Evolutionary conservation across 2,113 vertebrate genomes (phyloP).

Genomic region (Chascanopsetta lugubris): DNA sequence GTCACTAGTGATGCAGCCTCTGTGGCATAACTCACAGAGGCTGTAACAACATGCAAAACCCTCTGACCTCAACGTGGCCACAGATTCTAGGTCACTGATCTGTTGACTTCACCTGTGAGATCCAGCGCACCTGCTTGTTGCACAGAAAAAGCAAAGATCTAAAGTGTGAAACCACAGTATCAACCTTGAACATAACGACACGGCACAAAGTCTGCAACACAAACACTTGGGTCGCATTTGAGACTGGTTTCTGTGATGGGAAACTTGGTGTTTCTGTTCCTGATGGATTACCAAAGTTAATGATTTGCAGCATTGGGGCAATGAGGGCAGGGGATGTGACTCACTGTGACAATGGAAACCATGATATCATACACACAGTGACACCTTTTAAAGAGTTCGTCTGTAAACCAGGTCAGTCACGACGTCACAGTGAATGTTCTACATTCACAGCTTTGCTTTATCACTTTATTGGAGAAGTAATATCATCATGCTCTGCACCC

Average conservation of each 20-base stretch:
- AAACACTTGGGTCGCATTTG: not conserved
- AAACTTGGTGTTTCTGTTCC: not conserved
- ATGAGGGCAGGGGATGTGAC: not conserved
- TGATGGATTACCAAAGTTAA: not conserved
- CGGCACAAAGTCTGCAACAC: not conserved
- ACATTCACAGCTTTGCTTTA: not conserved
- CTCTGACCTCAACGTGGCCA: no score
- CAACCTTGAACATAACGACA: not conserved
- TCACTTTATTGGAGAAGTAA: not conserved
- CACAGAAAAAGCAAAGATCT: not conserved
- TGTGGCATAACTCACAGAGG: no score
- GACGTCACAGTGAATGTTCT: not conserved
- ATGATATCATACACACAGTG: not conserved
- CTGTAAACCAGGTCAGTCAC: not conserved
- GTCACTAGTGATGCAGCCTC: no score
- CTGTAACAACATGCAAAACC: no score
- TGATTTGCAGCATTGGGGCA: not conserved
- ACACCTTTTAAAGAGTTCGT: not conserved
- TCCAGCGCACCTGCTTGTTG: not conserved
- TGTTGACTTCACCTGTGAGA: not conserved
- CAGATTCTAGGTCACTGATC: no score
- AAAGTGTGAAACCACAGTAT: not conserved
- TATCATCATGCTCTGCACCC: constrained; percentile 1
- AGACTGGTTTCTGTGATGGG: no score
- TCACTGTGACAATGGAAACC: no score